Conservation (phyloP, 2,888 invertebrate species). For the Plebejus argus region DNA sequence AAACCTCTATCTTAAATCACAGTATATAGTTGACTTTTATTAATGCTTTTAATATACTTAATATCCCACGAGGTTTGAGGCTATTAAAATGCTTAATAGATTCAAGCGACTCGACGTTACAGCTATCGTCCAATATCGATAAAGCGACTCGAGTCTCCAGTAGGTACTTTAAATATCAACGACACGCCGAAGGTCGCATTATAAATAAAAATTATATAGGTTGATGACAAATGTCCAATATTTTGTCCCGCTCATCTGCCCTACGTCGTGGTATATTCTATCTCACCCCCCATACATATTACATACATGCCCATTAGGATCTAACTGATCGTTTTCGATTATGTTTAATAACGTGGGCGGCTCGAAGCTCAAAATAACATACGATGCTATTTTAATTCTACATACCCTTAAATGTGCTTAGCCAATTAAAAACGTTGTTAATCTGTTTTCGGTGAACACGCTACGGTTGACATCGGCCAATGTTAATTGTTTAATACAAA, state of each 20-base stretch:
- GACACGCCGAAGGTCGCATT: conserved; percentile 26
- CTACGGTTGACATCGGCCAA: neutral
- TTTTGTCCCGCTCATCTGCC: conserved; percentile 8
- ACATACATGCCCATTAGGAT: conserved; percentile 3
- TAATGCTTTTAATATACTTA: conserved; percentile 12
- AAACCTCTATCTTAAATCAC: neutral
- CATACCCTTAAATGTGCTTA: neutral
- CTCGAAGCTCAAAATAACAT: conserved; percentile 12
- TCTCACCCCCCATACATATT: neutral
- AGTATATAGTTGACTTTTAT: neutral
- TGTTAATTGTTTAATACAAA: conserved; percentile 2
- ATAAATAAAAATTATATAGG: conserved; percentile 26
- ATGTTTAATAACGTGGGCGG: conserved; percentile 22
- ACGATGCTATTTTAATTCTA: conserved; percentile 18
- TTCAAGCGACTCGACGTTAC: neutral
- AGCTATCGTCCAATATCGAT: conserved; percentile 7
- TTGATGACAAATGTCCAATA: conserved; percentile 25
- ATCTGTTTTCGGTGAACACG: conserved; percentile 20
- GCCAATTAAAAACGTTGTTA: conserved; percentile 21
- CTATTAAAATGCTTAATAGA: conserved; percentile 11
- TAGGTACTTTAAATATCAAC: conserved; percentile 18
- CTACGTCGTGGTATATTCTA: neutral
- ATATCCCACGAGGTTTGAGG: conserved; percentile 18
- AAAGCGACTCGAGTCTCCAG: conserved; percentile 7
- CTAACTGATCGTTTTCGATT: conserved; percentile 20